Conservation (phyloP, 2,113 vertebrate genomes). For the Brienomyrus longianalis region DNA sequence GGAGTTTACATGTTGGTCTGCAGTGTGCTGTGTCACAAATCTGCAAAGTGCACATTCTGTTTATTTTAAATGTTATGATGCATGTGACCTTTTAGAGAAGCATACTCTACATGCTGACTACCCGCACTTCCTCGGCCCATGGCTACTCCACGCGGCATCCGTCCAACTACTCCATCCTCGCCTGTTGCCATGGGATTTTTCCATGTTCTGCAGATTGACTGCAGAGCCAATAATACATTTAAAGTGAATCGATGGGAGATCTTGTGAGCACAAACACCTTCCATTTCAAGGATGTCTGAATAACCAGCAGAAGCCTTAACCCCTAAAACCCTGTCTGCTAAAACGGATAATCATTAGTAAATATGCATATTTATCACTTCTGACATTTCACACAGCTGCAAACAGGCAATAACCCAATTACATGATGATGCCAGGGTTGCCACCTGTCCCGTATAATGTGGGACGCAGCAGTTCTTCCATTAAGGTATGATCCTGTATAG, state of each 20-base stretch:
- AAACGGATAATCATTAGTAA: not conserved
- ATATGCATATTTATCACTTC: not conserved
- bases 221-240: not conserved
- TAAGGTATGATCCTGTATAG: no score
- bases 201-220: not conserved
- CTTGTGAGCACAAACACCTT: not conserved
- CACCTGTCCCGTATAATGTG: no score
- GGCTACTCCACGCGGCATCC: not conserved
- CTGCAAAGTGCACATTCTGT: not conserved
- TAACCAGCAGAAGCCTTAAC: not conserved
- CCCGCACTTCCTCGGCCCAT: not conserved
- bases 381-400: not conserved
- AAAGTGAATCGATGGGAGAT: not conserved
- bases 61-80: not conserved
- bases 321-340: not conserved
- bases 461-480: no score
- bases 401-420: not conserved
- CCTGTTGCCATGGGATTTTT: constrained; percentile 13
- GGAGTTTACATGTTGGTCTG: not conserved
- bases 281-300: not conserved
- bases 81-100: not conserved
- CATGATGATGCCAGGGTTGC: not conserved
- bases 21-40: not conserved
- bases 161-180: not conserved
- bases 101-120: not conserved